phyloP scores from a whole-genome alignment of 1,140 invertebrate species.

The Cecropterus lyciades region DNA sequence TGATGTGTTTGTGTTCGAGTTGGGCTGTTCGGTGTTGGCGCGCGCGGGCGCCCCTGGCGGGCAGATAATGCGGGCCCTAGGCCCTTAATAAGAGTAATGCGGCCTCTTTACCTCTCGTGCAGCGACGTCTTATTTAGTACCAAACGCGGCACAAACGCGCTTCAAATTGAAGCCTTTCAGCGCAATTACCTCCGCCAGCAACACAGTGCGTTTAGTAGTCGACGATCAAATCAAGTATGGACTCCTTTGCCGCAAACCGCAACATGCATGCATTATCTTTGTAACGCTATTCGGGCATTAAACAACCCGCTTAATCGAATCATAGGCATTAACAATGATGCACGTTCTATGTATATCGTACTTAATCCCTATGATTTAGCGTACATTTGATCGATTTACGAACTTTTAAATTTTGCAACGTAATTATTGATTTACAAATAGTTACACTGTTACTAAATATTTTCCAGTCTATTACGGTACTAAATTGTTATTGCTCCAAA shows the following conservation, averaged over 20 bases:
- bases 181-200: conserved; percentile 62
- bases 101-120: conserved; percentile 67
- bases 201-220: conserved; percentile 55
- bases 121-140: conserved; percentile 78
- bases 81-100: conserved; percentile 74
- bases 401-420: background rate
- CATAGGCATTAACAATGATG: background rate
- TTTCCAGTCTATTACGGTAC: conserved; percentile 34
- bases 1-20: conserved; percentile 37
- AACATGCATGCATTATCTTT: conserved; percentile 47
- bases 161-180: conserved; percentile 77
- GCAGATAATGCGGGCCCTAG: conserved; percentile 40
- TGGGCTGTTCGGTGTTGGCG: conserved; percentile 35
- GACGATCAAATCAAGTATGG: conserved; percentile 58
- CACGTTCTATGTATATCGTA: no score
- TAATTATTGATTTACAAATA: conserved; percentile 2
- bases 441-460: conserved; percentile 15
- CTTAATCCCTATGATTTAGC: no score
- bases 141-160: conserved; percentile 64
- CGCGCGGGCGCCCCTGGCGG: conserved; percentile 49
- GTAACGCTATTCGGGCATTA: background rate
- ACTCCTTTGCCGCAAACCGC: conserved; percentile 44
- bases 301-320: background rate
- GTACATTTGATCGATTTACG: no score
- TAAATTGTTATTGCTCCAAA: conserved; percentile 36